These are phyloP conservation scores for Cephus pulcher DNA, from an alignment of 2,888 invertebrate species.

Conservation along the genomic window DNA sequence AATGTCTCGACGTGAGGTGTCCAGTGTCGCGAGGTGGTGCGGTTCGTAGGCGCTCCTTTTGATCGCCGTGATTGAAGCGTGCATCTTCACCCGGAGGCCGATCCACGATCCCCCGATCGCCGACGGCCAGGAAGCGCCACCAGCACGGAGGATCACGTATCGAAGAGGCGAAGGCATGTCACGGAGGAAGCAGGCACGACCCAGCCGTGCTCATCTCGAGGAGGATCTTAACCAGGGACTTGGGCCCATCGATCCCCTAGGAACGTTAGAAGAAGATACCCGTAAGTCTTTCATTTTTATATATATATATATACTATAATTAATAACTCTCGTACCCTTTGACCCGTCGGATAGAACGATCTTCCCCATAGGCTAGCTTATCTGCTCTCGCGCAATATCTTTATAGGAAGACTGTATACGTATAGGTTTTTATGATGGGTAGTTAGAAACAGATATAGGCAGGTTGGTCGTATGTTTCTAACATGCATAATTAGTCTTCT, in stretches of 20 bases:
- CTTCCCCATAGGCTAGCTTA: too few relatives aligned
- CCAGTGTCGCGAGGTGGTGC: conserved; percentile 7
- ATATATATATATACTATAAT: too few relatives aligned
- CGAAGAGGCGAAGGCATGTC: conserved; percentile 58
- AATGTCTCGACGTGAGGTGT: conserved; percentile 23
- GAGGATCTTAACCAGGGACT: conserved; percentile 62
- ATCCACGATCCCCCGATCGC: neutral
- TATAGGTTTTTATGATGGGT: too few relatives aligned
- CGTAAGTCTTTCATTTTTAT: conserved; percentile 46
- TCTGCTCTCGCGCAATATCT: too few relatives aligned
- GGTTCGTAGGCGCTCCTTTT: neutral
- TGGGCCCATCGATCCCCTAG: conserved; percentile 54
- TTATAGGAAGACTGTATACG: too few relatives aligned
- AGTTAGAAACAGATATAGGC: too few relatives aligned
- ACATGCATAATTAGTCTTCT: too few relatives aligned
- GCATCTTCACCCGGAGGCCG: conserved; percentile 20
- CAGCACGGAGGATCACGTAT: too few relatives aligned
- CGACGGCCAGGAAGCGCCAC: too few relatives aligned
- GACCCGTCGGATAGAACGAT: too few relatives aligned
- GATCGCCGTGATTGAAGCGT: conserved; percentile 23
- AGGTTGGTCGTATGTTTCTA: too few relatives aligned
- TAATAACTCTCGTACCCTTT: too few relatives aligned
- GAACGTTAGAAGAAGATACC: conserved; percentile 49
- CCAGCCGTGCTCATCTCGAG: conserved; percentile 65
- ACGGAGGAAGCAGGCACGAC: conserved; percentile 66